Conservation (phyloP, 2,113 vertebrate genomes). For the Barbus barbus region DNA sequence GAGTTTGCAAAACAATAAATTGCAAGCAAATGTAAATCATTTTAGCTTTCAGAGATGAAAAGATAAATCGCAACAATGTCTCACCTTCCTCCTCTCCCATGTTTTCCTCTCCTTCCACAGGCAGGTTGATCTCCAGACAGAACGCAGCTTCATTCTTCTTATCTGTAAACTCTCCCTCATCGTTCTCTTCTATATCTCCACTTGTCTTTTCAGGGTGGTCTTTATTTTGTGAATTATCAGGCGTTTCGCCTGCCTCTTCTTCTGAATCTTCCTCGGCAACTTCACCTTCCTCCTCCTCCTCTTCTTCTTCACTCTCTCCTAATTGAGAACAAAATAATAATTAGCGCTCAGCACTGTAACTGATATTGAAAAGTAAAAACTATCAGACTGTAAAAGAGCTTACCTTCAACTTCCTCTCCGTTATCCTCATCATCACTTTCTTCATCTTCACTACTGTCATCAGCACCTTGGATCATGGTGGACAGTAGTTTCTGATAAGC, state of each 20-base stretch:
- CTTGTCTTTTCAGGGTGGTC: not conserved
- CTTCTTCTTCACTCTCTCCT: conserved; percentile 46
- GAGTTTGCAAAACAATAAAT: not conserved
- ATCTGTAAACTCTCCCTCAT: conserved; percentile 85
- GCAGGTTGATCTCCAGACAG: conserved; percentile 90
- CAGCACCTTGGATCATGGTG: conserved; percentile 74
- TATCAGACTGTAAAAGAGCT: no score
- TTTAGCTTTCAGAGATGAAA: not conserved
- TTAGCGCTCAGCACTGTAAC: not conserved
- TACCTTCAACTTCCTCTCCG: no score
- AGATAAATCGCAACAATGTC: not conserved
- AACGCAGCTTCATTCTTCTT: conserved; percentile 86
- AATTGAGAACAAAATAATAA: not conserved
- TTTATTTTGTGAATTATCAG: conserved; percentile 47
- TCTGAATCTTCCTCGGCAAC: conserved; percentile 35
- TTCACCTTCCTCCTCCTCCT: conserved; percentile 51
- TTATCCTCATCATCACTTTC: no score
- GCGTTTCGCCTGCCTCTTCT: not conserved
- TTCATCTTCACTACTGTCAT: conserved; percentile 70
- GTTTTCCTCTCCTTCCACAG: conserved; percentile 66
- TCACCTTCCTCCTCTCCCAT: conserved; percentile 54
- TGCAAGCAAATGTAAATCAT: not conserved
- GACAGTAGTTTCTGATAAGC: conserved; percentile 91
- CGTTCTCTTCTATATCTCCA: not conserved
- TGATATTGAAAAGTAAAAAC: not conserved